Conservation (phyloP, 2,797 vertebrate species). For the Odontamblyopus rebecca region DNA sequence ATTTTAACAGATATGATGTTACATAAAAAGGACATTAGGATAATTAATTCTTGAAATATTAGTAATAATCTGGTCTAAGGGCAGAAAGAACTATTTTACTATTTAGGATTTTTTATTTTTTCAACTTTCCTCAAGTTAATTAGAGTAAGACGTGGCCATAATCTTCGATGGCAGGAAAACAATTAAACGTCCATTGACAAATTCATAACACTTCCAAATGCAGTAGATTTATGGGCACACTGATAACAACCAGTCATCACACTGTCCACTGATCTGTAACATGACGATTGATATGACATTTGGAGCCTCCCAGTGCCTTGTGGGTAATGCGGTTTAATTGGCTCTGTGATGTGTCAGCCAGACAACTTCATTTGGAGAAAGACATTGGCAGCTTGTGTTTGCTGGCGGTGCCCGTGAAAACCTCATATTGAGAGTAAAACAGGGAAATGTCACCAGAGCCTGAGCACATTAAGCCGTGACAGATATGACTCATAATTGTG, state of each 20-base stretch:
- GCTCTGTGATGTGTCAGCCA: conserved; percentile 13
- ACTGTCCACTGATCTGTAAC: neutral
- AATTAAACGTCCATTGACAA: neutral
- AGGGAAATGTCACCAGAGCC: conserved; percentile 2
- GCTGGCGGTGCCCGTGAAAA: neutral
- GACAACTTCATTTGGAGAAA: conserved; percentile 12
- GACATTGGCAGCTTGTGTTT: conserved; percentile 8
- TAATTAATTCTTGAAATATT: too few species aligned
- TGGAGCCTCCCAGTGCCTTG: neutral
- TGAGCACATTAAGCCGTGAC: conserved; percentile 6
- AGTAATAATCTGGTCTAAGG: too few species aligned
- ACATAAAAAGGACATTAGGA: too few species aligned
- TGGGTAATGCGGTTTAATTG: conserved; percentile 14
- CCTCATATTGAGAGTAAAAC: conserved; percentile 10
- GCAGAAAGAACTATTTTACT: too few species aligned
- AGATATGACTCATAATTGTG: conserved; percentile 1
- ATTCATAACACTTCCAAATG: neutral
- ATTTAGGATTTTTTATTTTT: too few species aligned
- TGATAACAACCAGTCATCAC: neutral
- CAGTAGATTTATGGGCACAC: neutral
- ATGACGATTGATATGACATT: neutral
- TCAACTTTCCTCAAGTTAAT: too few species aligned
- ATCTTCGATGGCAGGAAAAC: neutral
- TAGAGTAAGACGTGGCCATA: too few species aligned
- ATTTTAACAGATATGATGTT: too few species aligned